Evolutionary conservation across 2,797 vertebrate species (phyloP), one percentile per base, ranked within the genome.

Genomic region (Hyperoplus lanceolatus): DNA sequence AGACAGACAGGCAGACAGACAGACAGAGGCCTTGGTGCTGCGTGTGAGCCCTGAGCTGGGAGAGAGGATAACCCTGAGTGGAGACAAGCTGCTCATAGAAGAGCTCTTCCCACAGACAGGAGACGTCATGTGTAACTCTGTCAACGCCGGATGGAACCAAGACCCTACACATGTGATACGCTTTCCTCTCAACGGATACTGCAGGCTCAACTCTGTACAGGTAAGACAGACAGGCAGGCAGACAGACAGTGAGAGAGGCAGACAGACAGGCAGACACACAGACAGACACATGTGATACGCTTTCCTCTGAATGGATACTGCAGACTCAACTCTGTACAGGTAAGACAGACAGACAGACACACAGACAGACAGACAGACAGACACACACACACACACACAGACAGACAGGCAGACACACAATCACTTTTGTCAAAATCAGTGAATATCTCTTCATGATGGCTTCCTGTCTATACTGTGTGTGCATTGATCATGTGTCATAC

Each of bases 251-350:
- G 21, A 21, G 21, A 21, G 21, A 21, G 21, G 1, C 21, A 21
- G 21, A 21, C 41, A 29, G 29, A 21, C 60, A 36, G 29, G 1
- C 14, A 13, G 3, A 21, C 51, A 14, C 9, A 21, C 21, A 21
- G 21, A 21, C 21, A 21, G 21, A 98, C 97, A 0, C 97, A 98
- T 5, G 97, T 98, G 56, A 98, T 98, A 77, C 94, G 97, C 65
- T 98, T 98, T 85, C 97, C 97, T 0, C 94, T 98, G 77, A 98
- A 98, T 0, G 97, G 97, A 11, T 97, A 98, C 92, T 97, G 97
- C 92, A 87, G 96, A 50, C 91, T 98, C 80, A 98, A 98, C 88
- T 97, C 97, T 0, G 97, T 98, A 70, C 97, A 98, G 97, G 97
- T 97, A 91, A 92, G 80, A 6, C 6, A 16, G 55, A 46, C 18